Evolutionary conservation across 2,113 vertebrate species (phyloP).

Genomic region (Odocoileus virginianus): DNA sequence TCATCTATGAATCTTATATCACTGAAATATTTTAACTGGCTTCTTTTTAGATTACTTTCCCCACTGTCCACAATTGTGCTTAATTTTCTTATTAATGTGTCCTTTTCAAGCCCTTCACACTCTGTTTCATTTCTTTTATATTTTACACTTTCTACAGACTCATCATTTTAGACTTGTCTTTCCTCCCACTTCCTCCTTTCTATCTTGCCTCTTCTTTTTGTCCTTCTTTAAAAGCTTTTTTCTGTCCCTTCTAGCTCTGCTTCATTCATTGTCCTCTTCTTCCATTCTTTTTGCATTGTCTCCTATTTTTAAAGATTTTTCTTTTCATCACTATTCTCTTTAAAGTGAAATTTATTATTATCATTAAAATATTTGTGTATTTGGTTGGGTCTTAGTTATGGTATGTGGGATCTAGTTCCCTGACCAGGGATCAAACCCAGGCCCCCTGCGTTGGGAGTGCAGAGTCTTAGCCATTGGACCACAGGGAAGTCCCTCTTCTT

Average conservation of each 20-base stretch:
- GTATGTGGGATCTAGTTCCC: too few relatives aligned
- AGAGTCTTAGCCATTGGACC: too few relatives aligned
- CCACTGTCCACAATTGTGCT: background rate
- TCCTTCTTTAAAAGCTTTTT: background rate
- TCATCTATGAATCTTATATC: background rate
- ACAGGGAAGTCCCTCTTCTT: background rate
- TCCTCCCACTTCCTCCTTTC: background rate
- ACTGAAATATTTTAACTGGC: background rate
- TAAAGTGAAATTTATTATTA: background rate
- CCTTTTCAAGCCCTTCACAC: background rate
- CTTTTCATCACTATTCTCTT: background rate
- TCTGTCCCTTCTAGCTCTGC: background rate
- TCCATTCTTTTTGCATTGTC: background rate
- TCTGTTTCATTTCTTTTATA: background rate
- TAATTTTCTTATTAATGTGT: background rate
- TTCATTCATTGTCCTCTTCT: background rate
- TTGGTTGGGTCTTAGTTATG: background rate
- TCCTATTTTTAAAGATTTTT: background rate
- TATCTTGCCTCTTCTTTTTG: background rate
- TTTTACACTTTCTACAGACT: background rate
- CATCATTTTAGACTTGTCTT: background rate
- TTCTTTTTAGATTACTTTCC: background rate
- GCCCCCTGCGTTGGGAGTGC: too few relatives aligned
- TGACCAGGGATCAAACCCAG: too few relatives aligned
- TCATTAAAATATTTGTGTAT: background rate